Evolutionary conservation across 2,113 vertebrate species (phyloP), one percentile per base, ranked within the genome.

Genomic region (Melanotaenia duboulayi): DNA sequence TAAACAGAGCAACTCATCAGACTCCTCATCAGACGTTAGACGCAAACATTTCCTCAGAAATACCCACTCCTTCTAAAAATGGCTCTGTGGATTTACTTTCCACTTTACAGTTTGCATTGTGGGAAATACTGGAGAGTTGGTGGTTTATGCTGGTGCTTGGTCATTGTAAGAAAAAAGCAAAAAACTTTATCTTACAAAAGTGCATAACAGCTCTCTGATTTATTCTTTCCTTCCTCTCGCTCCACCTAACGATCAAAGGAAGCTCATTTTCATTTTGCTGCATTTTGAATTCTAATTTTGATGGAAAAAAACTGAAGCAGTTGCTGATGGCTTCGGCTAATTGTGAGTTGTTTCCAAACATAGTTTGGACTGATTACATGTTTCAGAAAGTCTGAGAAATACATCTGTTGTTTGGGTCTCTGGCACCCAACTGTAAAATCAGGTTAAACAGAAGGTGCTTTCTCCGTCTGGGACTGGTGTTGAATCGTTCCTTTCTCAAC

Each of bases 1-100:
- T 90, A 90, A 88, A 89, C 84, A 86, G 69, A 62, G 72, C 61
- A 86, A 86, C 82, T 89, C 87, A 82, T 90, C 88, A 92, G 86
- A 86, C 76, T 60, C 62, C 68, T 73, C 79, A 74, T 80, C 81
- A 80, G 78, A 84, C 78, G 25, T 64, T 28, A 86, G 71, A 86
- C 62, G 71, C 74, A 81, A 85, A 85, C 78, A 77, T 89, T 89
- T 83, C 87, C 85, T 51, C 32, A 54, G 58, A 80, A 90, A 90
- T 70, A 87, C 52, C 73, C 69, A 9, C 51, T 58, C 42, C 64
- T 62, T 48, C 72, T 82, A 83, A 81, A 87, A 78, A 85, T 77
- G 59, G 24, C 28, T 40, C 67, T 60, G 79, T 63, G 32, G 39
- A n/a, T 80, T 58, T 55, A 66, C 64, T 61, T 65, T 48, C 48